A percentile compares a stretch with the other conserved stretches of the same genome.
These are phyloP conservation scores for Rutilus rutilus DNA, from an alignment of 2,113 vertebrate species.

Conservation along the genomic window DNA sequence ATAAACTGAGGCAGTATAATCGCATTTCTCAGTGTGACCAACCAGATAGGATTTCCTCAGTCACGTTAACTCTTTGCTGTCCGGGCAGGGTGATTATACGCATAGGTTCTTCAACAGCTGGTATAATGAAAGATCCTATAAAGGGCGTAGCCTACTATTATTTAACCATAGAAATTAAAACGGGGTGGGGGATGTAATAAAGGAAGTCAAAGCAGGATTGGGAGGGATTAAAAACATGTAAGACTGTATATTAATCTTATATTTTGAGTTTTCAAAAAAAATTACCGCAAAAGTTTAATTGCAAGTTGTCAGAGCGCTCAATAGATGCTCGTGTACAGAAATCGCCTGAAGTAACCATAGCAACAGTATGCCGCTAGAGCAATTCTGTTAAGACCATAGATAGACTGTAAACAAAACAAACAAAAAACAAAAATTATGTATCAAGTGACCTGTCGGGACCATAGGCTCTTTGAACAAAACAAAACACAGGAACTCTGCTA, in stretches of 20 bases:
- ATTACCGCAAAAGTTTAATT: not conserved
- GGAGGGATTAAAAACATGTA: not conserved
- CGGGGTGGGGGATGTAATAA: not conserved
- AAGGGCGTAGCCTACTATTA: not conserved
- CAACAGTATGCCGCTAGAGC: not conserved
- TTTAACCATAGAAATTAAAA: not conserved
- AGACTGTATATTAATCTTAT: not conserved
- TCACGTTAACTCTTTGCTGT: constrained; percentile 59
- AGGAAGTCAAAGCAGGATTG: not conserved
- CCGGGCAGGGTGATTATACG: constrained; percentile 14
- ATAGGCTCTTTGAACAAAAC: not conserved
- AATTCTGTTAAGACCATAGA: no score
- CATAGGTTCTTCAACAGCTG: not conserved
- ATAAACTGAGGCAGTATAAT: constrained; percentile 34
- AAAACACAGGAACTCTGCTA: not conserved
- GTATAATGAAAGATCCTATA: not conserved
- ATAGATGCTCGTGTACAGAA: not conserved
- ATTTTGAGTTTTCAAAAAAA: not conserved
- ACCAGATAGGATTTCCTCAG: constrained; percentile 62
- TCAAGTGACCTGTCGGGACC: no score
- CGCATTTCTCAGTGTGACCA: constrained; percentile 41
- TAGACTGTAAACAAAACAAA: no score
- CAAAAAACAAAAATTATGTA: no score
- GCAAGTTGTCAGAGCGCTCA: not conserved
- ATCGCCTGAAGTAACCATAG: not conserved